A percentile compares a stretch with the other conserved stretches of the same genome.
Conservation (phyloP, 2,797 vertebrate genomes). For the Lagocephalus sceleratus region DNA sequence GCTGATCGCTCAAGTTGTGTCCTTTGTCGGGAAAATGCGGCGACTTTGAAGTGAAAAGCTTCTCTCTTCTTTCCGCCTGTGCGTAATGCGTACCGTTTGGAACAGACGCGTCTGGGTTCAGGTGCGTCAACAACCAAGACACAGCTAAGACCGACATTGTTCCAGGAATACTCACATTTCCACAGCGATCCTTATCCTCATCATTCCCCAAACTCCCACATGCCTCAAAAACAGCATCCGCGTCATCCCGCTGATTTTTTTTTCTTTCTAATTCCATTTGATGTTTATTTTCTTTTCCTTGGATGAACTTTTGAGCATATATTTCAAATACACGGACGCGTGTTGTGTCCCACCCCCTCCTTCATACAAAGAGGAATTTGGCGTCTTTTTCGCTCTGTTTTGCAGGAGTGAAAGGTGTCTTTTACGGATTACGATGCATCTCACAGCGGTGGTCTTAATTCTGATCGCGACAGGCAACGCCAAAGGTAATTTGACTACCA, state of each 20-base stretch:
- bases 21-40: neutral
- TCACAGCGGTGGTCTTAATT: conserved; percentile 58
- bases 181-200: no score
- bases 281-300: neutral
- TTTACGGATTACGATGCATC: conserved; percentile 61
- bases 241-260: neutral
- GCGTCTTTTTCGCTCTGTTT: conserved; percentile 12
- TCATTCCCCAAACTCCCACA: no score
- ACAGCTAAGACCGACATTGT: neutral
- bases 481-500: conserved; percentile 65
- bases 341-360: conserved; percentile 15
- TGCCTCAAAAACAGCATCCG: no score
- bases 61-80: conserved; percentile 10
- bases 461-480: conserved; percentile 52
- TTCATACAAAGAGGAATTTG: neutral
- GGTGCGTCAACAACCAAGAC: conserved; percentile 32
- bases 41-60: neutral
- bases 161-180: neutral
- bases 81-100: conserved; percentile 38
- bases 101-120: conserved; percentile 31
- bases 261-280: neutral
- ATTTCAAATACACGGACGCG: neutral
- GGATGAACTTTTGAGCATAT: conserved; percentile 47
- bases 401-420: conserved; percentile 47
- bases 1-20: neutral